Evolutionary conservation across 1,140 invertebrate species (phyloP), one percentile per base, ranked within the genome.

Genomic region (Euura saliciscinereae): DNA sequence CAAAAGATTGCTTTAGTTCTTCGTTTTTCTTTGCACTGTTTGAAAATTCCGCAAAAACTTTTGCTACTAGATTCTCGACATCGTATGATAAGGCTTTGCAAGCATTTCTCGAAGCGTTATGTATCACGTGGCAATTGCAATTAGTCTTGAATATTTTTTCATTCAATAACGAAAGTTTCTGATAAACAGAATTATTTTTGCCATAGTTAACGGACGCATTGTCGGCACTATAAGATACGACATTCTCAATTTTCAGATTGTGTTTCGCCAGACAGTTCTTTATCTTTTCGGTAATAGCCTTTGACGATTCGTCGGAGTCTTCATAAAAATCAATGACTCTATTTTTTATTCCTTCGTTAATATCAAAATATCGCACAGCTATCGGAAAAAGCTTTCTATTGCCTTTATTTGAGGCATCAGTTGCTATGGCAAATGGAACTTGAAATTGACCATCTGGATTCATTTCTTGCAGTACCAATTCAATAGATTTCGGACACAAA

Each of bases 291-390:
- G 59, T 75, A 4, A 78, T 76, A 44, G 43, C 72, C 74, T 67
- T 44, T 44, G 78, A 72, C 13, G 45, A 44, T 51, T 78, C 76
- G 44, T 73, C 43, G 4, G 70, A 7, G 51, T 76, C 46, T 70
- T 77, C 69, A 73, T 70, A 78, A 73, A 79, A 78, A 74, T 79
- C 77, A 42, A 80, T 42, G 6, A 79, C 65, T 46, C 69, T 70
- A 75, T 76, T 69, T 80, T 85, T 65, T 77, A 87, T 68, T 80
- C 80, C 44, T 73, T 42, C 28, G 13, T 74, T 51, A 8, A 65
- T 64, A 13, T 75, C 45, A 45, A 76, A 76, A 72, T 74, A 78
- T 45, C 71, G 43, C n/a, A 76, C 46, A 5, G 70, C 73, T n/a
- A 78, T 6, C 44, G 77, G 73, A 45, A 73, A 78, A 68, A 74